phyloP scores from a whole-genome alignment of 2,888 invertebrate genomes.

The Lottia gigantea region DNA sequence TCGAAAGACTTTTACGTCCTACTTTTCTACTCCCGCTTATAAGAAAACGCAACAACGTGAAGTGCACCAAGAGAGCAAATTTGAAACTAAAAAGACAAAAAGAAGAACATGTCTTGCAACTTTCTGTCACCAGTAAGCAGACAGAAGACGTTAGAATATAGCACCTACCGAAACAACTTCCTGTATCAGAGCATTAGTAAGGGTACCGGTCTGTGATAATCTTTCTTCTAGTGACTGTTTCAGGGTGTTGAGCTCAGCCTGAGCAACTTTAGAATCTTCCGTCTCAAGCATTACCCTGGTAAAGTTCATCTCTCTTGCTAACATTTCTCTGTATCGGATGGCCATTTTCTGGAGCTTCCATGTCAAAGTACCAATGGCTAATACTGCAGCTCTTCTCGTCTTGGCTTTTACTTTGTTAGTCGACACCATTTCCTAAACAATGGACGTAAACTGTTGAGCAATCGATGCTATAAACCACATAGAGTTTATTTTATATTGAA shows the following conservation, averaged over 20 bases:
- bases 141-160: neutral
- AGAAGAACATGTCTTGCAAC: too few species aligned
- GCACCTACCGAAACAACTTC: slow-evolving; percentile 35
- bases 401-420: too few species aligned
- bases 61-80: too few species aligned
- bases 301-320: slow-evolving; percentile 44
- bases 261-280: slow-evolving; percentile 19
- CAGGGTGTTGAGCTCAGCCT: slow-evolving; percentile 30
- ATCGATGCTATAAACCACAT: too few species aligned
- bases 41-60: too few species aligned
- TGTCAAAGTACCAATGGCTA: slow-evolving; percentile 40
- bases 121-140: too few species aligned
- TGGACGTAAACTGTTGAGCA: too few species aligned
- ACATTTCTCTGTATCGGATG: slow-evolving; percentile 9
- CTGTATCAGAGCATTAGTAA: slow-evolving; percentile 32
- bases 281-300: slow-evolving; percentile 19
- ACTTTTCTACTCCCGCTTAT: too few species aligned
- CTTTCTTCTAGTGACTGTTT: slow-evolving; percentile 26
- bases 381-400: slow-evolving; percentile 32
- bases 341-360: slow-evolving; percentile 30
- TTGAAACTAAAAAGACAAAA: too few species aligned
- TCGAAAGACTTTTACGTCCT: too few species aligned
- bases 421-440: too few species aligned
- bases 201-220: slow-evolving; percentile 21
- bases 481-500: too few species aligned